Percentiles rank a stretch among this genome's conserved stretches.
Conservation (phyloP, 1,140 invertebrate species). For the Papilio machaon region DNA sequence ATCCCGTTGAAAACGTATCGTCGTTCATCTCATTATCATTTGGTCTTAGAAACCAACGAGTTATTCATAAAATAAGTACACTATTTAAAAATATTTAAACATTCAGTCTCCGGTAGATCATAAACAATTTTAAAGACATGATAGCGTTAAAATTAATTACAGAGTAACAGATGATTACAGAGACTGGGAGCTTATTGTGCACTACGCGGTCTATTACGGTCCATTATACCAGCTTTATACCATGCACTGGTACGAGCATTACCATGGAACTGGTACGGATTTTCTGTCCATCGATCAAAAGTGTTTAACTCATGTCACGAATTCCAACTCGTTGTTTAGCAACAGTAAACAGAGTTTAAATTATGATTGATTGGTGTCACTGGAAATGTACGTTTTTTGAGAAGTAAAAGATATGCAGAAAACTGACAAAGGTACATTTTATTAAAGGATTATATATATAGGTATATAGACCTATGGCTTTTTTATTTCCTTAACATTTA, state of each 20-base stretch:
- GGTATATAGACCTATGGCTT: background rate
- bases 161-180: conserved; percentile 5
- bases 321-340: background rate
- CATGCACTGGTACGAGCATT: background rate
- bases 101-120: background rate
- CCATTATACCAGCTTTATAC: conserved; percentile 13
- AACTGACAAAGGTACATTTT: background rate
- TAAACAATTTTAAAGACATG: background rate
- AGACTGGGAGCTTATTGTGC: background rate
- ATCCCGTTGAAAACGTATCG: too few species aligned
- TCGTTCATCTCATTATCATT: too few species aligned
- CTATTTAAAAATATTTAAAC: background rate
- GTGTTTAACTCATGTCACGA: background rate
- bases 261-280: background rate
- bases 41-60: background rate
- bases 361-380: background rate
- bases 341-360: background rate
- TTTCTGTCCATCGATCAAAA: background rate
- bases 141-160: conserved; percentile 15
- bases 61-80: background rate
- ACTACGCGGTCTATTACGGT: background rate
- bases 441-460: background rate
- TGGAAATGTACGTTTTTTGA: background rate
- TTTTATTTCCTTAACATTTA: background rate
- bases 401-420: background rate